Conservation (phyloP, 2,797 vertebrate species). For the Orestias chungarensis region DNA sequence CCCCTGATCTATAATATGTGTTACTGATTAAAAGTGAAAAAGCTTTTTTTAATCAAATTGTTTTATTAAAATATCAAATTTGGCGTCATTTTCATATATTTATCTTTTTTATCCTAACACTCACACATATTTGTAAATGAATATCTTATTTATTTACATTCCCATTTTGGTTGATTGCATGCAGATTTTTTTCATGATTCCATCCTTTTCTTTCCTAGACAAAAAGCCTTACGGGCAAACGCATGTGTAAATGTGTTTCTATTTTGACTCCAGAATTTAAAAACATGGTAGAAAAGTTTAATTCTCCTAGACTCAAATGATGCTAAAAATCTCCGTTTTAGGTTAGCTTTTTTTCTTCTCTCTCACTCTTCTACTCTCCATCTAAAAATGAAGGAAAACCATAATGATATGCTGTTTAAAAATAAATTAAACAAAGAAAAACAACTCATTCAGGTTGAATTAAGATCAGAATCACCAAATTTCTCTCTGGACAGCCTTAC, state of each 20-base stretch:
- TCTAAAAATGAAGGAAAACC: constrained; percentile 23
- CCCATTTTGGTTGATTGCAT: constrained; percentile 35
- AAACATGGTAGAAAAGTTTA: constrained; percentile 37
- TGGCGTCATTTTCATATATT: constrained; percentile 9
- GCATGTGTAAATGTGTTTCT: constrained; percentile 21
- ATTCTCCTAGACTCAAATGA: constrained; percentile 29
- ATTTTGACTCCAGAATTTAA: constrained; percentile 39
- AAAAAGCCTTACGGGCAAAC: constrained; percentile 27
- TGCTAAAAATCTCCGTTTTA: constrained; percentile 31
- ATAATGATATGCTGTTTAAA: constrained; percentile 32
- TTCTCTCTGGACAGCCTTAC: constrained; percentile 43
- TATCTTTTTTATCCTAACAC: neutral
- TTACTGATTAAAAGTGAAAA: no score
- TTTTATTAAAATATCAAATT: constrained; percentile 6
- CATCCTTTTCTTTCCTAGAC: constrained; percentile 14
- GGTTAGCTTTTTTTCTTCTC: constrained; percentile 16
- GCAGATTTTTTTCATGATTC: constrained; percentile 15
- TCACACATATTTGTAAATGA: constrained; percentile 17
- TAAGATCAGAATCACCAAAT: constrained; percentile 60
- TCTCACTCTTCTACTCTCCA: constrained; percentile 15
- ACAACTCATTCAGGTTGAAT: constrained; percentile 44
- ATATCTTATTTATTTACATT: constrained; percentile 32
- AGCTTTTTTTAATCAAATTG: no score
- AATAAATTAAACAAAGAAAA: constrained; percentile 28
- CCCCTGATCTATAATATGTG: no score